Base-by-base conservation (phyloP, 2,797 vertebrate genomes). In the Manis javanica region DNA sequence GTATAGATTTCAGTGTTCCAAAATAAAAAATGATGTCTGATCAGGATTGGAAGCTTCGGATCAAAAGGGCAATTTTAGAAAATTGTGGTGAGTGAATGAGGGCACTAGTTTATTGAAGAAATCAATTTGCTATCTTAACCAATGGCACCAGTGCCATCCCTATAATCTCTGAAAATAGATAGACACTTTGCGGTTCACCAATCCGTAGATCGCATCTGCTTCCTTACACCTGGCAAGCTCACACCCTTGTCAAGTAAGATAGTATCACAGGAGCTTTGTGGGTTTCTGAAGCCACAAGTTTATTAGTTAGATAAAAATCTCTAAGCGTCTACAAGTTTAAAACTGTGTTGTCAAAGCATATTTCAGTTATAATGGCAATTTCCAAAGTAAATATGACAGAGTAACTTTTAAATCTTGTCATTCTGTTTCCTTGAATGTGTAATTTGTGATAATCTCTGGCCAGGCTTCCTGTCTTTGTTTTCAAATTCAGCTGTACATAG, bases 1-100 rank as follows among this genome's bases (percentile, higher is more conserved):
- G 66, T 96, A 84, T 79, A 93, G 96, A 96, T 97, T 94, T 97
- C 68, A 74, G 92, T 91, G 79, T 95, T 96, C 71, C 82, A 79
- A 96, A 96, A 96, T 90, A 96, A 96, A 94, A 94, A 87, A 92
- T 71, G 87, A 97, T 0, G 7, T 91, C 66, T 84, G 84, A 72
- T 79, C 94, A 90, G 91, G 71, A 96, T 31, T 96, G 89, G 96
- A 96, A 84, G 84, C 94, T 96, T 96, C 87, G 96, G 97, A 97
- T 97, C 97, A 97, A 97, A 96, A 97, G 97, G 96, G 90, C 95
- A 97, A 97, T 98, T 98, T 95, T 96, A 95, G 94, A 97, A 97
- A 97, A 98, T 96, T 94, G 96, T 96, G 94, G 94, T 90, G 95
- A 96, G 96, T 83, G 96, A 91, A 86, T 74, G 92, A 97, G 95